Percentiles rank a stretch among this genome's conserved stretches.
These are phyloP conservation scores for Drosophila barbarae DNA, from an alignment of 2,888 invertebrate species.

Conservation along the genomic window DNA sequence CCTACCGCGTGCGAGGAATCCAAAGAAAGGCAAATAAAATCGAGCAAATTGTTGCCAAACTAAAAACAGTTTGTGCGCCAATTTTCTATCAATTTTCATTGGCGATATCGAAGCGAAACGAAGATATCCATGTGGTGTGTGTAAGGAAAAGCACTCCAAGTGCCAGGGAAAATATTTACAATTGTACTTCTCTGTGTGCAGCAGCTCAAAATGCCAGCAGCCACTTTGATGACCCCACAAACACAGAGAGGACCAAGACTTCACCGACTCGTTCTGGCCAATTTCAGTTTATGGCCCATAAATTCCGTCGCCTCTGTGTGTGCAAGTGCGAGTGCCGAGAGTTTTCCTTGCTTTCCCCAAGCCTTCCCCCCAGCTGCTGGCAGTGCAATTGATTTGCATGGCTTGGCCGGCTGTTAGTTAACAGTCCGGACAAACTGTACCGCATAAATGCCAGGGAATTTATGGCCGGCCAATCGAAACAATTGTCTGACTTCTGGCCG, in stretches of 20 bases:
- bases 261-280: slow-evolving; percentile 26
- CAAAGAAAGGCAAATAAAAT: slow-evolving; percentile 32
- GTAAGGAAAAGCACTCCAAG: slow-evolving; percentile 7
- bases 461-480: slow-evolving; percentile 41
- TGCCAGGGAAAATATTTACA: slow-evolving; percentile 48
- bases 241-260: slow-evolving; percentile 11
- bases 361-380: slow-evolving; percentile 17
- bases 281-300: slow-evolving; percentile 48
- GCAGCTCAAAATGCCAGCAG: slow-evolving; percentile 26
- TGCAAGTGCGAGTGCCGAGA: slow-evolving; percentile 8
- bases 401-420: slow-evolving; percentile 52
- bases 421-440: slow-evolving; percentile 47
- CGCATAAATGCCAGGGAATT: slow-evolving; percentile 26
- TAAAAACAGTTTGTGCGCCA: slow-evolving; percentile 65
- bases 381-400: slow-evolving; percentile 42
- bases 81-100: slow-evolving; percentile 69
- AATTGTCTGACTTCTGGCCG: slow-evolving; percentile 37
- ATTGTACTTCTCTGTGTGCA: slow-evolving; percentile 56
- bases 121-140: neutral
- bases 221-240: slow-evolving; percentile 39
- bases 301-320: slow-evolving; percentile 30
- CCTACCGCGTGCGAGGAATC: neutral
- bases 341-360: slow-evolving; percentile 33
- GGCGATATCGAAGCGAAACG: slow-evolving; percentile 16
- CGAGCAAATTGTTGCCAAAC: slow-evolving; percentile 56